Percentiles rank a stretch among this genome's conserved stretches.
These are phyloP conservation scores for Apocheima hispidaria DNA, from an alignment of 2,888 invertebrate genomes.

Conservation along the genomic window DNA sequence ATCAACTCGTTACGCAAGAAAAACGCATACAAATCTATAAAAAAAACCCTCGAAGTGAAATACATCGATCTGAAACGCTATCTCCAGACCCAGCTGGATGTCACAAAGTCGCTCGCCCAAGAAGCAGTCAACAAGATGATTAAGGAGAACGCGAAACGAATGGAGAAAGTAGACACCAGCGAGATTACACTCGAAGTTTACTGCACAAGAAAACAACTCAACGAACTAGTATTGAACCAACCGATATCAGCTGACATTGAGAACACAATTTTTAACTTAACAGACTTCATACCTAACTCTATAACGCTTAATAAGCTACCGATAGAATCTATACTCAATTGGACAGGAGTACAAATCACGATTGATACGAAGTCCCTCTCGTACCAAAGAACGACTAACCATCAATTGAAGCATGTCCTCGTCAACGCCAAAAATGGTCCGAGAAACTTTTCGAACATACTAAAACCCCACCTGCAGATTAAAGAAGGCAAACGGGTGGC, in stretches of 20 bases:
- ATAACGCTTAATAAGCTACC: conserved; percentile 39
- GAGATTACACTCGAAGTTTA: conserved; percentile 55
- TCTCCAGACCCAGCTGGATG: conserved; percentile 56
- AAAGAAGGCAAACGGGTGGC: conserved; percentile 3
- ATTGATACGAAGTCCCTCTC: conserved; percentile 45
- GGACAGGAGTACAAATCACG: conserved; percentile 51
- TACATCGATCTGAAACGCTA: conserved; percentile 64
- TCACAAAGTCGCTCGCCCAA: conserved; percentile 51
- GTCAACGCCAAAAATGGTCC: conserved; percentile 48
- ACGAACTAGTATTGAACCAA: conserved; percentile 22
- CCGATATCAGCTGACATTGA: conserved; percentile 29
- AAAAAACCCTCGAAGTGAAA: conserved; percentile 56
- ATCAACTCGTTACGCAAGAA: conserved; percentile 54
- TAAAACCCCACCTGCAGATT: conserved; percentile 29
- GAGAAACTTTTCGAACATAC: conserved; percentile 13
- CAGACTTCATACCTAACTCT: conserved; percentile 29
- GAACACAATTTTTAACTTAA: conserved; percentile 61
- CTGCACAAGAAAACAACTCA: conserved; percentile 53
- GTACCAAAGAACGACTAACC: conserved; percentile 48
- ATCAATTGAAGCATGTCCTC: conserved; percentile 52
- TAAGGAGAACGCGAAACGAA: conserved; percentile 26
- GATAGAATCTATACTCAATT: conserved; percentile 56
- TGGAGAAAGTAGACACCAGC: conserved; percentile 20
- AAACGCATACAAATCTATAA: conserved; percentile 46
- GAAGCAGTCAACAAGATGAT: conserved; percentile 45